A percentile compares a stretch with the other conserved stretches of the same genome.
phyloP scores from a whole-genome alignment of 2,888 invertebrate species.

The Drosophila meridiana region DNA sequence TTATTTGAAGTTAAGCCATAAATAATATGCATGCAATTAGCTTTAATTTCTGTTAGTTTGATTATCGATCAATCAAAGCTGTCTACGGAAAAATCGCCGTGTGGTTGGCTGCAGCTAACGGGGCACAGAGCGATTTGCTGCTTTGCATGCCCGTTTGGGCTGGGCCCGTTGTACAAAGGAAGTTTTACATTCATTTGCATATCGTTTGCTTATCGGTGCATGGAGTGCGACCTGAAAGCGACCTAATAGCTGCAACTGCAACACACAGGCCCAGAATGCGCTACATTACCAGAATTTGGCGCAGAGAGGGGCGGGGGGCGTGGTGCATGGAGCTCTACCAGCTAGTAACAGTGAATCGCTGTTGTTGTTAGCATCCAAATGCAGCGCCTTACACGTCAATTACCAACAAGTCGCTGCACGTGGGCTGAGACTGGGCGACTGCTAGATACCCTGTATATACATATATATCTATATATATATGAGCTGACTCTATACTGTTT shows the following conservation, averaged over 20 bases:
- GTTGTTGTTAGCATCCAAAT: constrained; percentile 21
- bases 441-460: not conserved
- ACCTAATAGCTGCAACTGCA: not conserved
- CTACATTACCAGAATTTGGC: constrained; percentile 24
- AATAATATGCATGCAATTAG: not conserved
- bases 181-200: constrained; percentile 33
- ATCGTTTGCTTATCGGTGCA: constrained; percentile 24
- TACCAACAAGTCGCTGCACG: constrained; percentile 11
- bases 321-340: not conserved
- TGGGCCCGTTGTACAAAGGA: constrained; percentile 4
- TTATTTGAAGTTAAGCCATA: not conserved
- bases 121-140: not conserved
- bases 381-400: constrained; percentile 33
- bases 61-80: constrained; percentile 4
- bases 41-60: not conserved
- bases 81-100: not conserved
- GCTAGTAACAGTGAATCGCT: not conserved
- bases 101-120: not conserved
- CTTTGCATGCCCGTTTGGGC: not conserved
- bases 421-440: not conserved
- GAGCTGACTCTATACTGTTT: not conserved
- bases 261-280: constrained; percentile 2
- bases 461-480: too few species aligned
- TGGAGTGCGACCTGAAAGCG: constrained; percentile 9
- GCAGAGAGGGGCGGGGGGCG: too few species aligned